Evolutionary conservation across 2,113 vertebrate species (phyloP), one percentile per base, ranked within the genome.

Genomic region (Tringa solitaria): DNA sequence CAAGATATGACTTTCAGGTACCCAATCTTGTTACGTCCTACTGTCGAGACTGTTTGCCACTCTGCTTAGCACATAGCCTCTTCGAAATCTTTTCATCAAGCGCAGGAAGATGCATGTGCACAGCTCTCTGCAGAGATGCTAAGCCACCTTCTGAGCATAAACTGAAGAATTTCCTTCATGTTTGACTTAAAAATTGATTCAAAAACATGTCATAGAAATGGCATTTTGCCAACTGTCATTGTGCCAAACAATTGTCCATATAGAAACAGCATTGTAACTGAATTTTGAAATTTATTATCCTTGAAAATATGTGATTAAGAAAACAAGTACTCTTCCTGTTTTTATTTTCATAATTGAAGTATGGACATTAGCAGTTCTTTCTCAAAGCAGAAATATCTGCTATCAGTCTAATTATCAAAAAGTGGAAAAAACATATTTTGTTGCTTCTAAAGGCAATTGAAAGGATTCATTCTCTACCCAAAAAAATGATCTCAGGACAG

Each of bases 61-160:
- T 46, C 35, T 50, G 22, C 32, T 56, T 50, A 45, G 56, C 23
- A 13, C 20, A 14, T 26, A 51, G 22, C 8, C 24, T 41, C 14
- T 43, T 67, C 23, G 37, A 69, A 72, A 59, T 32, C 24, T 48
- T 37, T 67, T 53, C 16, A 10, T 35, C 32, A 68, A 68, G 13
- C 0, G 0, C 23, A 37, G 30, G 30, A 83, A 78, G 35, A 48
- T 0, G 1, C 16, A 10, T 18, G 22, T 48, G 27, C 28, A n/a
- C 19, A 61, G 35, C 26, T 74, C 32, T 67, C 35, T 48, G 39
- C 35, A 46, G 45, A 72, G 37, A 65, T 14, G 27, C 59, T 41
- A 50, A 83, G 24, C 28, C 24, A 28, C 33, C 28, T 78, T 65
- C 51, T 41, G 73, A 77, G 45, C 32, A 20, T 53, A 53, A 77